These are phyloP conservation scores for Drosophila lacicola DNA, from an alignment of 2,888 invertebrate genomes.

Conservation along the genomic window DNA sequence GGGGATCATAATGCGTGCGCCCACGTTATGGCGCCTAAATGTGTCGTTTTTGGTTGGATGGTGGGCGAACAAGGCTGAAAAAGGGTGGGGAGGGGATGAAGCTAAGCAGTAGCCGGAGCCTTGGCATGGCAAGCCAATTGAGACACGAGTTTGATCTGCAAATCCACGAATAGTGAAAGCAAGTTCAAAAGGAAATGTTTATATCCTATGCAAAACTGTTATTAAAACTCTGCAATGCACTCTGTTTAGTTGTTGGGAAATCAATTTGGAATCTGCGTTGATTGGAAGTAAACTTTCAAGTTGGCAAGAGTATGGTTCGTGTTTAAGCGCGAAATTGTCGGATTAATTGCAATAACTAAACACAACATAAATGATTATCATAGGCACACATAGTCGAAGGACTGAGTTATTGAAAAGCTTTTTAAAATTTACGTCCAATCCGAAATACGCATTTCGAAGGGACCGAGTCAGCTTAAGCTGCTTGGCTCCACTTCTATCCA, in stretches of 20 bases:
- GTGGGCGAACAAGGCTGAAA: not conserved
- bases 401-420: constrained; percentile 68
- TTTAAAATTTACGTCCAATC: constrained; percentile 39
- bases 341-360: constrained; percentile 64
- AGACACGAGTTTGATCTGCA: not conserved
- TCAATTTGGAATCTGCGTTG: not conserved
- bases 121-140: constrained; percentile 24
- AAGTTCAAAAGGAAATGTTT: not conserved
- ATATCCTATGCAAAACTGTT: no score
- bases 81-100: not conserved
- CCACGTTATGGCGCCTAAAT: constrained; percentile 73
- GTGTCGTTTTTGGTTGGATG: constrained; percentile 49
- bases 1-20: constrained; percentile 75
- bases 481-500: constrained; percentile 25
- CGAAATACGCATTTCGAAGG: not conserved
- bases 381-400: constrained; percentile 31
- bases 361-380: constrained; percentile 39
- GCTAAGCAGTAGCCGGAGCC: not conserved
- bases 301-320: constrained; percentile 47
- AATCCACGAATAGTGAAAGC: constrained; percentile 9
- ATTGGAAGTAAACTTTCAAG: constrained; percentile 5
- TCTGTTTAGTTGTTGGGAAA: not conserved
- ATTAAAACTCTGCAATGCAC: not conserved
- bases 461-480: constrained; percentile 58
- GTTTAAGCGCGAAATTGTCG: constrained; percentile 49